A percentile compares a stretch with the other conserved stretches of the same genome.
Evolutionary conservation across 2,797 vertebrate genomes (phyloP).

Genomic region (Picus viridis): DNA sequence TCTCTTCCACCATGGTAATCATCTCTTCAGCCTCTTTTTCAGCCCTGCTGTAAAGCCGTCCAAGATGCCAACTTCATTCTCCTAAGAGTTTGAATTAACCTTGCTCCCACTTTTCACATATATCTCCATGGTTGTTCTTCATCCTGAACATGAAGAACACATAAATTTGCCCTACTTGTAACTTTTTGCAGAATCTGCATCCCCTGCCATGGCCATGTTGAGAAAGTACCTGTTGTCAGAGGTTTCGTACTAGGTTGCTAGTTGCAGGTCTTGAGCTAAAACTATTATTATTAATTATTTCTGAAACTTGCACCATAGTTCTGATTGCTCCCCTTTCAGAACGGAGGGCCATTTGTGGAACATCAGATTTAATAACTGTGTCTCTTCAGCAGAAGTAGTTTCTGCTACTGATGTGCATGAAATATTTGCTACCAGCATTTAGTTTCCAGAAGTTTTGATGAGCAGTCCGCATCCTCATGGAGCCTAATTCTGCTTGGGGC

Average conservation of each 20-base stretch:
- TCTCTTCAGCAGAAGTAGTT: neutral
- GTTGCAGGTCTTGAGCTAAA: neutral
- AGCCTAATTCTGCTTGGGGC: neutral
- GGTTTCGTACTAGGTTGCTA: neutral
- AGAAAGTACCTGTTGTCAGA: neutral
- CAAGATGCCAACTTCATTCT: neutral
- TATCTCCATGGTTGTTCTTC: neutral
- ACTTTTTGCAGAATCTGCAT: neutral
- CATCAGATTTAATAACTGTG: neutral
- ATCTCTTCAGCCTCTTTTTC: neutral
- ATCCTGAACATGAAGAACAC: neutral
- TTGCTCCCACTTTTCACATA: neutral
- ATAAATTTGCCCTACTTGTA: neutral
- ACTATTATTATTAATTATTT: neutral
- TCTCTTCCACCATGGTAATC: neutral
- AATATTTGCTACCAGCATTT: neutral
- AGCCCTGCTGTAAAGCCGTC: neutral
- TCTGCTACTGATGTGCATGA: neutral
- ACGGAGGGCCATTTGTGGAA: neutral
- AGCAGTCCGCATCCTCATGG: accelerated
- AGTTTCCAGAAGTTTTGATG: neutral
- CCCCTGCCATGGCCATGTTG: neutral
- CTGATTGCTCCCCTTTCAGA: accelerated
- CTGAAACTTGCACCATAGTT: neutral
- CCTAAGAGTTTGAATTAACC: neutral